phyloP scores from a whole-genome alignment of 2,797 vertebrate genomes.

The Erethizon dorsatum region DNA sequence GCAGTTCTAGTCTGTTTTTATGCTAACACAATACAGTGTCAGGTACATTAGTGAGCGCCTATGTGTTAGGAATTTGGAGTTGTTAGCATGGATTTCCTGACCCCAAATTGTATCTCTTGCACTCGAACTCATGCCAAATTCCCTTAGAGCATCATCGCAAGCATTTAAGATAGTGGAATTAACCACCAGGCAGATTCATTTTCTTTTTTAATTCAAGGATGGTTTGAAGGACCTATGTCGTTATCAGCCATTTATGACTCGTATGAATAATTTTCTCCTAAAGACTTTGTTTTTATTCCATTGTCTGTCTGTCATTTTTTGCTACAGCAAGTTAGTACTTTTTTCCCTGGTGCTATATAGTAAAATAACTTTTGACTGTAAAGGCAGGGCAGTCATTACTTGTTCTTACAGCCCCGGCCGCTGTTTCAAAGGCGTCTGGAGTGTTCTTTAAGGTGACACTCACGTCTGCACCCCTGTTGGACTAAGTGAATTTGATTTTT shows the following conservation, averaged over 20 bases:
- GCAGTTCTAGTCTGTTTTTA: not conserved
- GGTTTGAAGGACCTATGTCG: not conserved
- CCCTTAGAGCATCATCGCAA: not conserved
- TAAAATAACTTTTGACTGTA: not conserved
- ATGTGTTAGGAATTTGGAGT: not conserved
- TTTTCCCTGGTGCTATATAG: not conserved
- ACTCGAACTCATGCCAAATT: not conserved
- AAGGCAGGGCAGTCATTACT: not conserved
- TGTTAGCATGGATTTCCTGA: not conserved
- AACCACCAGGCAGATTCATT: not conserved
- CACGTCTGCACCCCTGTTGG: not conserved
- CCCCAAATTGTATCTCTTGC: not conserved
- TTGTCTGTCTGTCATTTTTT: not conserved
- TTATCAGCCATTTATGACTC: not conserved
- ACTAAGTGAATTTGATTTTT: not conserved
- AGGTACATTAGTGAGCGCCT: no score
- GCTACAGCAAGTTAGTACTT: not conserved
- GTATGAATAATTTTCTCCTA: not conserved
- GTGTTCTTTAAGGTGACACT: not conserved
- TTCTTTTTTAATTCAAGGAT: not conserved
- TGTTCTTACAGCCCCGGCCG: not conserved
- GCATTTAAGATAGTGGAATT: not conserved
- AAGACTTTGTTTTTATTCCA: not conserved
- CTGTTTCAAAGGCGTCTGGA: accelerated
- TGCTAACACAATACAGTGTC: not conserved